Evolutionary conservation across 35 echinoderm and acorn worm genomes (phyloP).

Genomic region (Holothuria glaberrima): DNA sequence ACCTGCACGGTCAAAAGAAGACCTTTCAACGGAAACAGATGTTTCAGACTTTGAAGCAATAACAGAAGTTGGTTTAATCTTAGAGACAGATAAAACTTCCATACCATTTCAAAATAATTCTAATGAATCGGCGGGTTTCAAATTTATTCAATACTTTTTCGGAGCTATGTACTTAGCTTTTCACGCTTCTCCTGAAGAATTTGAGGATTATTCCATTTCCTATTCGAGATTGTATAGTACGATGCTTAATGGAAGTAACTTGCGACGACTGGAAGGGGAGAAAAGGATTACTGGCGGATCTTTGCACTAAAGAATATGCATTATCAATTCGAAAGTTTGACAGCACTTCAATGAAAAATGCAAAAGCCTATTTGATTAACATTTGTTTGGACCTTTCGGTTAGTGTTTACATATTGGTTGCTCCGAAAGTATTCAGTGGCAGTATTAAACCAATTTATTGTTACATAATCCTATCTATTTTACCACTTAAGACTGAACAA

Average conservation of each 20-base stretch:
- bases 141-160: constrained; percentile 3
- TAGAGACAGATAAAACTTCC: neutral
- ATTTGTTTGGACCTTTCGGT: neutral
- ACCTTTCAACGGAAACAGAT: neutral
- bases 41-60: neutral
- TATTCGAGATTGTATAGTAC: neutral
- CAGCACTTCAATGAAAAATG: neutral
- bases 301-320: neutral
- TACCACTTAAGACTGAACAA: too few species aligned
- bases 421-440: too few species aligned
- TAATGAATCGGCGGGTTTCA: neutral
- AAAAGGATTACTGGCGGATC: neutral
- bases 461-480: too few species aligned
- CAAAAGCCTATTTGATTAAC: neutral
- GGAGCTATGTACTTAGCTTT: neutral
- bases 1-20: neutral
- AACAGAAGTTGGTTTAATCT: neutral
- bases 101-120: neutral
- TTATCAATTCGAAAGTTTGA: neutral
- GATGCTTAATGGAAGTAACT: neutral
- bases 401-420: neutral
- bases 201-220: neutral
- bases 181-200: neutral
- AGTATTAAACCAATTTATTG: too few species aligned
- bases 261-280: neutral